These are phyloP conservation scores for Clarias gariepinus DNA, from an alignment of 2,113 vertebrate genomes.

Conservation along the genomic window DNA sequence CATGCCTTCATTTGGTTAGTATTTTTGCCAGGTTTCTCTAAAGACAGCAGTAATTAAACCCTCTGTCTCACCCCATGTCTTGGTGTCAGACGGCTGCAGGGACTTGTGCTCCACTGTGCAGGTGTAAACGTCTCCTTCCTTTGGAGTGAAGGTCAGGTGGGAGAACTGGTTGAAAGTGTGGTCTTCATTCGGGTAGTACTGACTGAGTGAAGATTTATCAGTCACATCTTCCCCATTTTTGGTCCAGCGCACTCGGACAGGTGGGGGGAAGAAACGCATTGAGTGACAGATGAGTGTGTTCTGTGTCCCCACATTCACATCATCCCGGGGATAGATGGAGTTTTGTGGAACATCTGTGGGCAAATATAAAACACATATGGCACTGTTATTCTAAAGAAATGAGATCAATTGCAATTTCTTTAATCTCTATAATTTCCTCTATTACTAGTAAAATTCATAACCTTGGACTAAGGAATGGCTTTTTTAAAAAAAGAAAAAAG, in stretches of 20 bases:
- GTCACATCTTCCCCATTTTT: conserved; percentile 66
- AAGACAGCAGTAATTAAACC: not conserved
- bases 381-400: too few species aligned
- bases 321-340: too few species aligned
- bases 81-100: conserved; percentile 24
- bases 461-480: too few species aligned
- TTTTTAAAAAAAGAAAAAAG: conserved; percentile 58
- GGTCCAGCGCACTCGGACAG: conserved; percentile 70
- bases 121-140: conserved; percentile 69
- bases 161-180: conserved; percentile 68
- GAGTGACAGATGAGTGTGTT: conserved; percentile 75
- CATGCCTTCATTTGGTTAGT: too few species aligned
- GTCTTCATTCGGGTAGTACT: conserved; percentile 63
- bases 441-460: too few species aligned
- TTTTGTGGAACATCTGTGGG: too few species aligned
- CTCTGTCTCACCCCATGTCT: conserved; percentile 70
- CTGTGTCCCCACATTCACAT: too few species aligned
- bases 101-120: conserved; percentile 69
- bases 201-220: conserved; percentile 50
- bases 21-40: too few species aligned
- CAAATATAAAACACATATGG: too few species aligned
- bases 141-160: conserved; percentile 68
- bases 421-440: too few species aligned
- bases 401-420: too few species aligned
- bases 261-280: conserved; percentile 72